phyloP scores from a whole-genome alignment of 2,113 vertebrate genomes.

The Megaceryle torquata region DNA sequence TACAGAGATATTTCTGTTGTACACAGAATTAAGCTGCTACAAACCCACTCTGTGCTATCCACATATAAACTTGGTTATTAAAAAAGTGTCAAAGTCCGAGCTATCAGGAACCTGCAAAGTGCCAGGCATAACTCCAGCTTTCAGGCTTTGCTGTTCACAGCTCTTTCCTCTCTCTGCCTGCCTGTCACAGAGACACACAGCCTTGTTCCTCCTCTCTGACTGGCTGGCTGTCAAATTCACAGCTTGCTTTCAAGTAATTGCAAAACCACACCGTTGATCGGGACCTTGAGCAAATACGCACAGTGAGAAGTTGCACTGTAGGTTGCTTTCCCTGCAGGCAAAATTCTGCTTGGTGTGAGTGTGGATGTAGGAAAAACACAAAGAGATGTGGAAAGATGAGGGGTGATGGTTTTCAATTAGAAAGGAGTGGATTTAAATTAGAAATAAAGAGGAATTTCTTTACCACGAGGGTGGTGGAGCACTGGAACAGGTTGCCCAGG shows the following conservation, averaged over 20 bases:
- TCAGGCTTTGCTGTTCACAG: neutral
- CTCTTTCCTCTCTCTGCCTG: neutral
- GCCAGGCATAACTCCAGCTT: neutral
- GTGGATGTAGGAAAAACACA: neutral
- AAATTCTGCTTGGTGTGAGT: neutral
- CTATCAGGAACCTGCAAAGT: neutral
- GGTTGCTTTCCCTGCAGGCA: neutral
- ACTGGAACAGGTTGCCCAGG: too few species aligned
- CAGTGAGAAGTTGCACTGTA: neutral
- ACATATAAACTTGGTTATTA: neutral
- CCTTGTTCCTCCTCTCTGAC: neutral
- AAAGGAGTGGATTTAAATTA: too few species aligned
- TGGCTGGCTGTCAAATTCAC: neutral
- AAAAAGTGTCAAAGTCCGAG: neutral
- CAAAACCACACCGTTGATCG: neutral
- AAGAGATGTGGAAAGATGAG: neutral
- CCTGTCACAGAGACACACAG: neutral
- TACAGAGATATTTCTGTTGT: neutral
- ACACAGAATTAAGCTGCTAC: neutral
- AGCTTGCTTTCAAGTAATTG: neutral
- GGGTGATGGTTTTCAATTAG: too few species aligned
- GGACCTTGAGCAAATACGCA: neutral
- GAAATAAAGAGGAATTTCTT: too few species aligned
- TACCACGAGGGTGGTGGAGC: too few species aligned
- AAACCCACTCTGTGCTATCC: neutral